Conservation (phyloP, 2,113 vertebrate species). For the Penelope pileata region DNA sequence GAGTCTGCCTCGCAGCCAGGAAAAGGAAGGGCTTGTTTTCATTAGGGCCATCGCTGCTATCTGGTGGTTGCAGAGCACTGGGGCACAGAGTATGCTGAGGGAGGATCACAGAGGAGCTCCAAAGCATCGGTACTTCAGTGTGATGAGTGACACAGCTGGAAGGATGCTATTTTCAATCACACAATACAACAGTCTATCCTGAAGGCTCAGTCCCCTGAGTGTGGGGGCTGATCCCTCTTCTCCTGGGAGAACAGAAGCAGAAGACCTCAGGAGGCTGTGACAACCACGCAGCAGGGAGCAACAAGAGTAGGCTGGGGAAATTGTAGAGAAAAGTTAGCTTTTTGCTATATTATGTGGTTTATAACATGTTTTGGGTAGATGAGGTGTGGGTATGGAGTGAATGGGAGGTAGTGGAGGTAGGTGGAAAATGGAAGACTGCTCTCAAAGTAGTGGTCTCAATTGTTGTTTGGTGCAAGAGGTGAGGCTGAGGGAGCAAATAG, state of each 20-base stretch:
- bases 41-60: background rate
- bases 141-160: background rate
- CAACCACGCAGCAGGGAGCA: rapidly evolving
- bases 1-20: background rate
- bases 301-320: background rate
- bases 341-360: background rate
- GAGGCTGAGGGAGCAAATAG: background rate
- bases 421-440: background rate
- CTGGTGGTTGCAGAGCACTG: background rate
- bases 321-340: background rate
- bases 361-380: no score
- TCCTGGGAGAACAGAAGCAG: background rate
- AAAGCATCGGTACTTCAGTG: background rate
- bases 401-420: rapidly evolving
- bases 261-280: background rate
- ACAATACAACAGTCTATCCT: background rate
- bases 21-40: slow-evolving; percentile 9
- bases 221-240: background rate
- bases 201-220: background rate
- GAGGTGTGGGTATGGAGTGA: background rate
- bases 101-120: background rate
- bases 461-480: background rate
- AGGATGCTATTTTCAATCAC: background rate
- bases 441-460: background rate
- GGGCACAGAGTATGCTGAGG: rapidly evolving